Evolutionary conservation across 1,140 invertebrate genomes (phyloP).

Genomic region (Dendroctonus ponderosae): DNA sequence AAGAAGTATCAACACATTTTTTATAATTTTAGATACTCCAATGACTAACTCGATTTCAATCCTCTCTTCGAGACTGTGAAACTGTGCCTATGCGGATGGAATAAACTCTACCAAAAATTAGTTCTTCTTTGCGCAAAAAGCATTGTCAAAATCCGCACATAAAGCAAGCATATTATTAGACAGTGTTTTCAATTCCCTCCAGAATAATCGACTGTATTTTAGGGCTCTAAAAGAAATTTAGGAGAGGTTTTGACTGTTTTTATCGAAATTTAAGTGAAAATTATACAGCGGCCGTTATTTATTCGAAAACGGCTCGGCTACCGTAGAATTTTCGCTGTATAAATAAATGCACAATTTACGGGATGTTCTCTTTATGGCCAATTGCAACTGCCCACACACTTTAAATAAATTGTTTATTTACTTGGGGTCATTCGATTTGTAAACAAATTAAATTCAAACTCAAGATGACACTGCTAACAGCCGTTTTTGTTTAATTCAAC

Average conservation of each 20-base stretch:
- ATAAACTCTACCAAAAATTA: slow-evolving; percentile 21
- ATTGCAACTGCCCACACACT: background rate
- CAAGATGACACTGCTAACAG: background rate
- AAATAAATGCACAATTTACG: slow-evolving; percentile 6
- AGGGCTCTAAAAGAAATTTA: slow-evolving; percentile 25
- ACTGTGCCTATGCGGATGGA: background rate
- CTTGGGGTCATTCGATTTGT: background rate
- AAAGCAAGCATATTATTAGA: slow-evolving; percentile 32
- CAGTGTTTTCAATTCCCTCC: slow-evolving; percentile 12
- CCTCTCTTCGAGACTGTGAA: too few species aligned
- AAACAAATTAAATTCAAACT: too few species aligned
- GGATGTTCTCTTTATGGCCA: background rate
- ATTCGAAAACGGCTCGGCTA: slow-evolving; percentile 16
- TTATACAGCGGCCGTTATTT: slow-evolving; percentile 22
- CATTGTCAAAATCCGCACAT: slow-evolving; percentile 29
- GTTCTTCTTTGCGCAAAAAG: slow-evolving; percentile 11
- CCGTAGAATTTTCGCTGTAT: slow-evolving; percentile 18
- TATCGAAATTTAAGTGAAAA: slow-evolving; percentile 34
- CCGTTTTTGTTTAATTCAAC: background rate
- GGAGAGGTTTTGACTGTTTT: slow-evolving; percentile 31
- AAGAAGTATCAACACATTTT: too few species aligned
- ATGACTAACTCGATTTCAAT: too few species aligned
- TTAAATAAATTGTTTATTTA: background rate
- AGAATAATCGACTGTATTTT: slow-evolving; percentile 16
- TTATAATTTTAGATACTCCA: too few species aligned